These are phyloP conservation scores for Pseudomugil tenellus DNA, from an alignment of 2,797 vertebrate genomes.

Conservation along the genomic window DNA sequence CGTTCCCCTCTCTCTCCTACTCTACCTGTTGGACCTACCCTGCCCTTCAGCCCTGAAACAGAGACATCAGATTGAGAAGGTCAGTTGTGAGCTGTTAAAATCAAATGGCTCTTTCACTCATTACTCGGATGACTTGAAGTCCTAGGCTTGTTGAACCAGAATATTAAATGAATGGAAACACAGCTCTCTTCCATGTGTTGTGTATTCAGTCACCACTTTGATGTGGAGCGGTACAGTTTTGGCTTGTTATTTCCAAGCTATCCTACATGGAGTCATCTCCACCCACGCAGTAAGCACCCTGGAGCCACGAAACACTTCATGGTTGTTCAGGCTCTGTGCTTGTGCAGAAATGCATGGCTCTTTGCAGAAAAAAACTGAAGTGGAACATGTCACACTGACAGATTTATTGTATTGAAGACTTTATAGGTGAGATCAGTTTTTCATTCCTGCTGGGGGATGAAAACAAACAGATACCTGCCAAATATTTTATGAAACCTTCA, in stretches of 20 bases:
- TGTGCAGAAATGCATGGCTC: constrained; percentile 44
- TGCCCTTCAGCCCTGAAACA: constrained; percentile 91
- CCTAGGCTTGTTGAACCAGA: constrained; percentile 13
- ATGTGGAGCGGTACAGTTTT: constrained; percentile 22
- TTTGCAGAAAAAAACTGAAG: constrained; percentile 46
- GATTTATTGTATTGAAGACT: constrained; percentile 29
- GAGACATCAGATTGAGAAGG: constrained; percentile 31
- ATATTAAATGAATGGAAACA: constrained; percentile 23
- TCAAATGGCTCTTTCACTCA: not conserved
- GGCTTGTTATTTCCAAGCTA: constrained; percentile 8
- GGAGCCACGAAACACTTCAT: constrained; percentile 20
- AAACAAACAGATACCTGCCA: not conserved
- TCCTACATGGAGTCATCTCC: constrained; percentile 6
- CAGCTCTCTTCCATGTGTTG: constrained; percentile 12
- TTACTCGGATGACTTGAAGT: not conserved
- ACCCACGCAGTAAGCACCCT: constrained; percentile 19
- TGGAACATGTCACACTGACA: constrained; percentile 7
- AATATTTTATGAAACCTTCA: constrained; percentile 17
- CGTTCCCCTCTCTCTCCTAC: constrained; percentile 90
- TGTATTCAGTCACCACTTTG: constrained; percentile 38
- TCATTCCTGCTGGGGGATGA: constrained; percentile 2
- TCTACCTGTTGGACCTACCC: constrained; percentile 88
- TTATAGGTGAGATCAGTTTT: constrained; percentile 16
- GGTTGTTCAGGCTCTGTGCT: constrained; percentile 11
- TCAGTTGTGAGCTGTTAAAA: not conserved